Percentiles rank a stretch among this genome's conserved stretches.
These are phyloP conservation scores for Nemotelus nigrinus DNA, from an alignment of 2,888 invertebrate genomes.

Conservation along the genomic window DNA sequence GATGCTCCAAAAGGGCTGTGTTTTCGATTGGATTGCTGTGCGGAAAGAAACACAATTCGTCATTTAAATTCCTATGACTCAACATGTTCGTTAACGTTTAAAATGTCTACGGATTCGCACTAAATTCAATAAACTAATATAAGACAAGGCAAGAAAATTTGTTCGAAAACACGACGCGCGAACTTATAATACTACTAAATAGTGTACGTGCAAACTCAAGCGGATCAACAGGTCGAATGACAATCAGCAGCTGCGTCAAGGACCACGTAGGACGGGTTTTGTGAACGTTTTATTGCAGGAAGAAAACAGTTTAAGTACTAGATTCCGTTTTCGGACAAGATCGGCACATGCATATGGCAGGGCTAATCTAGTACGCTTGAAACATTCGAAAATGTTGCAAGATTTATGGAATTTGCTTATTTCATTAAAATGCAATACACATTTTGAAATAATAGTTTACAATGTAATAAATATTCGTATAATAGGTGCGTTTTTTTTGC, in stretches of 20 bases:
- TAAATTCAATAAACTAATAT: neutral
- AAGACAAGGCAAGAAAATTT: neutral
- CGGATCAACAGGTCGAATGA: constrained; percentile 40
- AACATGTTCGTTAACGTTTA: constrained; percentile 41
- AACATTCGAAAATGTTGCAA: neutral
- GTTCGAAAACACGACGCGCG: neutral
- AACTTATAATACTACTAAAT: neutral
- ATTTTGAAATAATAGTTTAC: too few relatives aligned
- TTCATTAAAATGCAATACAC: too few relatives aligned
- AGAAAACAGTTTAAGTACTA: constrained; percentile 12
- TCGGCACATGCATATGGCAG: constrained; percentile 15
- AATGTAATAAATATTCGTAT: too few relatives aligned
- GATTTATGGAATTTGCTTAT: too few relatives aligned
- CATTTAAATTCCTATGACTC: constrained; percentile 44
- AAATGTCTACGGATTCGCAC: neutral
- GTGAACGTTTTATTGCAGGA: neutral
- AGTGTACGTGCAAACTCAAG: constrained; percentile 4
- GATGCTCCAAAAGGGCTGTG: constrained; percentile 62
- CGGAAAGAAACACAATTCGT: constrained; percentile 57
- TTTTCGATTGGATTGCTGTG: constrained; percentile 69
- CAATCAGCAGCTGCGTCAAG: constrained; percentile 26
- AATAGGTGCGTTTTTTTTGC: too few relatives aligned
- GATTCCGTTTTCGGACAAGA: constrained; percentile 29
- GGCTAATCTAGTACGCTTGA: neutral
- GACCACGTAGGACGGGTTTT: constrained; percentile 12